A percentile compares a stretch with the other conserved stretches of the same genome.
Evolutionary conservation across 2,113 vertebrate genomes (phyloP).

Genomic region (Nerophis lumbriciformis): DNA sequence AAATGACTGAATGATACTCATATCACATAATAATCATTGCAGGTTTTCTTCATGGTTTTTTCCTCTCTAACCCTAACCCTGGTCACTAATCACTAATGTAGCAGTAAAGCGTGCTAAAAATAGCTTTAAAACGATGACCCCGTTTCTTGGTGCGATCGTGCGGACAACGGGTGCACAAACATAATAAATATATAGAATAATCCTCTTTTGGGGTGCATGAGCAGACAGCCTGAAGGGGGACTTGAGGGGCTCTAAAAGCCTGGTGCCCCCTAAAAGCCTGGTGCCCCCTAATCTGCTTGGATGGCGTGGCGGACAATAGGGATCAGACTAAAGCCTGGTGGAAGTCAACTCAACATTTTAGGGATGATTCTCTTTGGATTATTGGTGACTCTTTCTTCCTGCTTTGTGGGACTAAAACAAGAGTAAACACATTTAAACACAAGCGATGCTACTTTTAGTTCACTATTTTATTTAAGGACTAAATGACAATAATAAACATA

Average conservation of each 20-base stretch:
- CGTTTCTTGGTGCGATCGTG: constrained; percentile 35
- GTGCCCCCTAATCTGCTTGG: constrained; percentile 36
- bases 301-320: constrained; percentile 49
- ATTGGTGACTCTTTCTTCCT: constrained; percentile 56
- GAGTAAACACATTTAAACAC: background rate
- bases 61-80: background rate
- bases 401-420: constrained; percentile 41
- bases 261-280: constrained; percentile 17
- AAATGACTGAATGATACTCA: too few species aligned
- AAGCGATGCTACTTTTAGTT: too few species aligned
- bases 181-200: constrained; percentile 19
- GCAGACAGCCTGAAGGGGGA: constrained; percentile 26
- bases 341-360: constrained; percentile 54
- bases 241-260: constrained; percentile 31
- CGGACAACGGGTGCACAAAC: constrained; percentile 28
- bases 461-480: too few species aligned
- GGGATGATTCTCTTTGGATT: constrained; percentile 64
- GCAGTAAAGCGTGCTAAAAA: constrained; percentile 3
- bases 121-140: constrained; percentile 18
- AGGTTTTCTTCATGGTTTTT: too few species aligned
- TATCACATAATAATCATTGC: too few species aligned
- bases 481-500: too few species aligned
- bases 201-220: constrained; percentile 26
- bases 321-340: constrained; percentile 29
- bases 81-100: background rate